Evolutionary conservation across 2,113 vertebrate species (phyloP).

Genomic region (Scomber scombrus): DNA sequence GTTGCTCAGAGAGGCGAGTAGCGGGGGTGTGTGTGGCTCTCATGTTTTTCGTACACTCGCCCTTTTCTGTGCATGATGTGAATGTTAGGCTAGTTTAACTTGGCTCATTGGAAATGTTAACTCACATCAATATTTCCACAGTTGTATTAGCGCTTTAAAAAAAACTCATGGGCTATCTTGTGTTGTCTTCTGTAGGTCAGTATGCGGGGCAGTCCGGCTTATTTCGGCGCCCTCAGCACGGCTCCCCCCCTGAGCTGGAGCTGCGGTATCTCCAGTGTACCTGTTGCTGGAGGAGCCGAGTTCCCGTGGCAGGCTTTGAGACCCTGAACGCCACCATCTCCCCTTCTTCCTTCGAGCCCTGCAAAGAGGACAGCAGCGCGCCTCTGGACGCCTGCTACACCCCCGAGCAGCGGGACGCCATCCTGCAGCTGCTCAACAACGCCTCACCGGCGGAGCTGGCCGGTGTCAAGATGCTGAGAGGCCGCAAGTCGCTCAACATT

Average conservation of each 20-base stretch:
- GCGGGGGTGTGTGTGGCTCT: neutral
- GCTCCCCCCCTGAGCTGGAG: slow-evolving; percentile 59
- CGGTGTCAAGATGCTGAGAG: slow-evolving; percentile 80
- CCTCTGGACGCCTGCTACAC: slow-evolving; percentile 81
- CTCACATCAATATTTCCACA: neutral
- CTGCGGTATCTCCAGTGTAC: slow-evolving; percentile 78
- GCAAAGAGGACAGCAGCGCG: slow-evolving; percentile 35
- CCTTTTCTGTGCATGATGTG: neutral
- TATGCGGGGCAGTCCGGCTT: slow-evolving; percentile 59
- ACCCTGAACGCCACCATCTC: slow-evolving; percentile 28
- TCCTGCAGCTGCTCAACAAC: slow-evolving; percentile 84
- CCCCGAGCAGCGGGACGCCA: slow-evolving; percentile 77
- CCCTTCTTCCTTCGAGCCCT: slow-evolving; percentile 8
- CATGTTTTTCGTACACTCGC: no score
- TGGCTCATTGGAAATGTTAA: neutral
- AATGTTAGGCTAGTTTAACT: no score
- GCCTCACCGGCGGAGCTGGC: slow-evolving; percentile 81
- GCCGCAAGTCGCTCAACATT: slow-evolving; percentile 80
- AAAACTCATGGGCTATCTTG: no score
- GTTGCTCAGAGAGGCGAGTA: slow-evolving; percentile 71
- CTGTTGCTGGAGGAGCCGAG: slow-evolving; percentile 80
- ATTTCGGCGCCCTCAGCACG: slow-evolving; percentile 54
- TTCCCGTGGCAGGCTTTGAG: slow-evolving; percentile 61
- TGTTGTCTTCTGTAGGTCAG: slow-evolving; percentile 36
- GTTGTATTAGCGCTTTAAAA: neutral